Evolutionary conservation across 2,888 invertebrate genomes (phyloP), one percentile per base, ranked within the genome.

Genomic region (Tenthredo livida): DNA sequence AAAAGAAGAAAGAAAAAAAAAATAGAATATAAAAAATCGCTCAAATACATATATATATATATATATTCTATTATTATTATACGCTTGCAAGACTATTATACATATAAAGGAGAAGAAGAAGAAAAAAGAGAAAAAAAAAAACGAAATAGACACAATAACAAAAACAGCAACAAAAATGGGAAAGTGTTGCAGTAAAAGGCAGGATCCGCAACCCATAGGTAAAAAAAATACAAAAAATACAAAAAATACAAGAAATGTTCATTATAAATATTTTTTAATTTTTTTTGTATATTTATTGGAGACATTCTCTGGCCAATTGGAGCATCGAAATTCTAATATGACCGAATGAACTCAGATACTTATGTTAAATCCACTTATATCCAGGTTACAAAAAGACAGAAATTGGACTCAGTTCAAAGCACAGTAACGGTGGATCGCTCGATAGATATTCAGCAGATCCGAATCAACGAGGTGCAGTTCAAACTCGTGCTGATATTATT

Each of bases 181-280:
- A 94, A 97, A 97, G 95, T 97, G 97, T 95, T 97, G 97, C 95
- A 97, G 97, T 95, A 97, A 97, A 95, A 96, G 97, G 93, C 96
- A 97, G 94, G 96, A 96, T 94, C 95, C 96, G 91, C 94, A 96
- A 94, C 95, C 96, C 89, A 93, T 96, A 90, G 95, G 96, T 96
- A 89, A 93, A 15, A 72, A 82, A 33, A 37, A 82, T 3, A 33
- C n/a, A 82, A 25, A 25, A 21, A 37, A 37, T 37, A 37, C 4
- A 33, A 2, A 33, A 37, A 37, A 37, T n/a, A n/a, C n/a, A n/a
- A n/a, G n/a, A n/a, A n/a, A n/a, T 29, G 2, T 29, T 29, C 29
- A 29, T 29, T 29, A n/a, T n/a, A n/a, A n/a, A n/a, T n/a, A n/a
- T 29, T 29, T 29, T 29, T 29, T 29, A n/a, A n/a, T 29, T 29